phyloP scores from a whole-genome alignment of 1,140 invertebrate species.

The Drosophila kikkawai region DNA sequence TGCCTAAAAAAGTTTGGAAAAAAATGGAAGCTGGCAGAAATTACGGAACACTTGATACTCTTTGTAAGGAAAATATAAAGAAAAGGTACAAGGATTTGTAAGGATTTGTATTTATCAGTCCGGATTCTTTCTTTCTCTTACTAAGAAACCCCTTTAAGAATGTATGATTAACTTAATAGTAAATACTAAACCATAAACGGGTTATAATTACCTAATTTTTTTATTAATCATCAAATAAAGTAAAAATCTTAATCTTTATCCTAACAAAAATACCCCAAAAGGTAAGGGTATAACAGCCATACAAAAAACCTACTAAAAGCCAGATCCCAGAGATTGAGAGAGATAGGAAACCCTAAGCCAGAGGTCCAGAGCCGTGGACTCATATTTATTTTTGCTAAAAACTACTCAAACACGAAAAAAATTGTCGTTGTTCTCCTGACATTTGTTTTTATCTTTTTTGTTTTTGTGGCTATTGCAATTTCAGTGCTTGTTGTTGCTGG shows the following conservation, averaged over 20 bases:
- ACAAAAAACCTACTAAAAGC: slow-evolving; percentile 31
- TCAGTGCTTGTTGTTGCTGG: slow-evolving; percentile 43
- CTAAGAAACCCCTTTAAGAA: neutral
- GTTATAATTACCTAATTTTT: no score
- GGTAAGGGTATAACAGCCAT: slow-evolving; percentile 6
- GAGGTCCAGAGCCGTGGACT: slow-evolving; percentile 46
- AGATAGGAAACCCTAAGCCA: slow-evolving; percentile 13
- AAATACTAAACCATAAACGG: neutral
- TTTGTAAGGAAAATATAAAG: neutral
- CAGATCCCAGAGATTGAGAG: neutral
- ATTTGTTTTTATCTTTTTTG: slow-evolving; percentile 14
- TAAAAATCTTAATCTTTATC: no score
- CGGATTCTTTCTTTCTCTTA: no score
- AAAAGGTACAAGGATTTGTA: neutral
- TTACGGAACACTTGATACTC: slow-evolving; percentile 2
- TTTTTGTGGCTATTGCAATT: slow-evolving; percentile 39
- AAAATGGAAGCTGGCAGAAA: neutral
- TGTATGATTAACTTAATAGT: neutral
- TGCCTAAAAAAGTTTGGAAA: slow-evolving; percentile 47
- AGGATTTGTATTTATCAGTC: no score
- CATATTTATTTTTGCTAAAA: slow-evolving; percentile 73
- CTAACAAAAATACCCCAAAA: neutral
- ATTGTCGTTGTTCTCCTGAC: slow-evolving; percentile 61
- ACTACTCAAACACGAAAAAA: slow-evolving; percentile 42
- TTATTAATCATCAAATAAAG: no score